A percentile compares a stretch with the other conserved stretches of the same genome.
Evolutionary conservation across 2,113 vertebrate species (phyloP).

Genomic region (Urocynchramus pylzowi): DNA sequence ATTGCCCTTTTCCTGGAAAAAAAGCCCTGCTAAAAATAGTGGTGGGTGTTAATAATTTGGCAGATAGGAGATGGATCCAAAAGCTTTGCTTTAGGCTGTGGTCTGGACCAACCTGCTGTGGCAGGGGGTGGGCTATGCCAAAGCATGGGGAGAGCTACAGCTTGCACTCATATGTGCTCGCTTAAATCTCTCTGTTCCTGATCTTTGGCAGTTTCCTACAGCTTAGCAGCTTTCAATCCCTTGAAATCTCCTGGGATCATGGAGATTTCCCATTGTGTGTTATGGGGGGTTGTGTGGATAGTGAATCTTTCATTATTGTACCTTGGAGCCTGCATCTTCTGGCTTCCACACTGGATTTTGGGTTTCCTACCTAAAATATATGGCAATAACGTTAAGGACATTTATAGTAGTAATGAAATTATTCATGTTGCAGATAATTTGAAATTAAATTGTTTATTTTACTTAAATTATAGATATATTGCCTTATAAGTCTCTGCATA

Average conservation of each 20-base stretch:
- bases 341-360: slow-evolving; percentile 30
- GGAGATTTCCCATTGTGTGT: neutral
- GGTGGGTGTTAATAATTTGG: neutral
- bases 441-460: neutral
- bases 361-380: slow-evolving; percentile 40
- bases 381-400: neutral
- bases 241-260: neutral
- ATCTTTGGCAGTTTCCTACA: neutral
- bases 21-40: neutral
- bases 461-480: neutral
- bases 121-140: neutral
- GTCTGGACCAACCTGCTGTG: neutral
- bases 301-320: slow-evolving; percentile 5
- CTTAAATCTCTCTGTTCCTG: neutral
- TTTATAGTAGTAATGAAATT: slow-evolving; percentile 18
- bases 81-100: neutral
- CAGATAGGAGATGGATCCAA: neutral
- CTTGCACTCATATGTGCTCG: accelerated
- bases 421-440: slow-evolving; percentile 28
- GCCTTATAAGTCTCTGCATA: neutral
- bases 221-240: neutral
- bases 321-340: slow-evolving; percentile 15
- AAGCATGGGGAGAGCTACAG: neutral
- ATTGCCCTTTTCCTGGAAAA: neutral
- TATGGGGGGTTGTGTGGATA: neutral